Base-by-base conservation (phyloP, 2,797 vertebrate genomes). In the Acestrorhynchus altus region DNA sequence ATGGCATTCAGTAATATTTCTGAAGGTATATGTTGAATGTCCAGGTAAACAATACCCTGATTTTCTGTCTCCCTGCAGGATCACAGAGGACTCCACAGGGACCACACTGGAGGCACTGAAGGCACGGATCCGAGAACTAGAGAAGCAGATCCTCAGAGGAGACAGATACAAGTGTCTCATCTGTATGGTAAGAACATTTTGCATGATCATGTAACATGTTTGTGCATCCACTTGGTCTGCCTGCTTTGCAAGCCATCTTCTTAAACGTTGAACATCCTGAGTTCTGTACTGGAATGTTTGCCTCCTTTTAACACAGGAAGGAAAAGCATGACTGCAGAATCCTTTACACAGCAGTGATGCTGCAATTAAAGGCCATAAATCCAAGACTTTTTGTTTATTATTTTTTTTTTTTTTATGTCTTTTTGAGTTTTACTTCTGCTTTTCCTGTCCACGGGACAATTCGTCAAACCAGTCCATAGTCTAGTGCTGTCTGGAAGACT, bases 111-210 rank as follows among this genome's bases (percentile, higher is more conserved):
- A 99, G 90, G 98, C 98, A 18, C 93, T 99, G 92, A 99, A 99
- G 93, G 97, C 97, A 89, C 96, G 98, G 68, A 98, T 99, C 92
- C 93, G 97, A 87, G 98, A 99, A 90, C 94, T 99, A 89, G 98
- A 99, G 93, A 95, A 96, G 92, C 97, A 99, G 91, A 96, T 99
- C 64, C 96, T 97, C 86, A 92, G 98, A 91, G 98, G 97, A 85
- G 97, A 99, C 92, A 92, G 97, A 83, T 99, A 99, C 95, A 99
- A 99, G 95, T 99, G 98, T 95, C 97, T 99, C 92, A 99, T 99
- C 93, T 99, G 98, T 94, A 99, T 99, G 98, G 98, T 99, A 92
- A 96, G 93, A 90, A 89, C 51, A 81, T 44, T 22, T 24, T 6
- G 54, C 59, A 13, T 77, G 68, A 1, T 61, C 18, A 39, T 39